Conservation (phyloP, 2,888 invertebrate genomes). For the Megamerina dolium region DNA sequence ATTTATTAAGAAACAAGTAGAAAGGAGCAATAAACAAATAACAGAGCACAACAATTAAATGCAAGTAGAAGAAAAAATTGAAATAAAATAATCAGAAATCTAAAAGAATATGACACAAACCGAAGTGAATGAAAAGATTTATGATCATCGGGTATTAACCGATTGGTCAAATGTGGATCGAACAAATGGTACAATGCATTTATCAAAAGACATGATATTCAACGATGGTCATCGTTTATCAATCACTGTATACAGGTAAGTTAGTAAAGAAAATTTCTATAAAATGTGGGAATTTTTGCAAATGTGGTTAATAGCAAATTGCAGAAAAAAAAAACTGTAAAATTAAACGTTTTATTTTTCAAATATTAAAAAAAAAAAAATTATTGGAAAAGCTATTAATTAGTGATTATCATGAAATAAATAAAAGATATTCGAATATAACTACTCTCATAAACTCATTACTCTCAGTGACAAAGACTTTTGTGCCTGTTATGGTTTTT, state of each 20-base stretch:
- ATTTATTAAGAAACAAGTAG: too few species aligned
- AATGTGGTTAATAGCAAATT: not conserved
- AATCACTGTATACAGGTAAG: slow-evolving; percentile 65
- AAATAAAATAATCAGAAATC: too few species aligned
- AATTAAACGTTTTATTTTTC: not conserved
- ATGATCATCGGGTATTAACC: slow-evolving; percentile 44
- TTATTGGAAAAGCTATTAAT: too few species aligned
- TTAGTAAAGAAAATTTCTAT: slow-evolving; percentile 2
- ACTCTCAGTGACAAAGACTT: too few species aligned
- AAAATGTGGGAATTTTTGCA: not conserved
- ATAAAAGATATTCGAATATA: too few species aligned
- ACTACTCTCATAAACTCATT: too few species aligned
- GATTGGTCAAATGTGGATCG: slow-evolving; percentile 46
- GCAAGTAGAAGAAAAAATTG: too few species aligned
- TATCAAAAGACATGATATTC: slow-evolving; percentile 69
- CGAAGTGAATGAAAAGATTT: slow-evolving; percentile 41
- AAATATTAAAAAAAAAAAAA: too few species aligned
- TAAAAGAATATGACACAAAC: slow-evolving; percentile 36
- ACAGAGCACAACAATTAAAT: too few species aligned
- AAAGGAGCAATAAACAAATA: too few species aligned
- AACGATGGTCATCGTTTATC: slow-evolving; percentile 79
- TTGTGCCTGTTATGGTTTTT: too few species aligned
- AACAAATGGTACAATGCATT: slow-evolving; percentile 41
- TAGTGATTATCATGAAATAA: too few species aligned
- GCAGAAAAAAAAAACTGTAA: not conserved